Base-by-base conservation (phyloP, 2,113 vertebrate species). In the Holacanthus passer region DNA sequence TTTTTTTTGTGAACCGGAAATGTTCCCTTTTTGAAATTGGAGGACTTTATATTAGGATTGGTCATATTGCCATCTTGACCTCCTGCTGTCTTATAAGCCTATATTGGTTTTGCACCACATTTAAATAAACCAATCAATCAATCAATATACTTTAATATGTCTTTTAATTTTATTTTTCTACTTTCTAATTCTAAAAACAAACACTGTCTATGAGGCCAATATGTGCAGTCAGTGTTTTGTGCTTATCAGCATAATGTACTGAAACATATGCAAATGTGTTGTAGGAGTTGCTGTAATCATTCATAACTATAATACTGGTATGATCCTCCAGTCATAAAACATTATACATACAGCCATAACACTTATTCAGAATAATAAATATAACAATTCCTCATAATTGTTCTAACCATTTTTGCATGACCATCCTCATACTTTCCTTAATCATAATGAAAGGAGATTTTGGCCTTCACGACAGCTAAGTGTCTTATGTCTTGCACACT, bases 81-180 rank as follows among this genome's bases (percentile, higher is more conserved):
- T 8, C 29, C 29, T 27, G 0, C 27, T 37, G 29, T 73, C 16
- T 32, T 22, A 14, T 16, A 68, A 39, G 32, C 19, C 20, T 12
- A 14, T 14, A 32, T 13, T 0, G 9, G 12, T 29, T 48, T 43
- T 19, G 31, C 59, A 52, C 35, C 24, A n/a, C 31, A 74, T 74
- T 62, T 50, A 62, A 43, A 63, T 64, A 64, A 64, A 66, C 17
- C 5, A 63, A 71, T 55, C 41, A 65, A 56, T 79, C 5, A 63
- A 71, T 55, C 41, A 65, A 56, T 79, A 60, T 11, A 14, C 20
- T 37, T 14, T n/a, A n/a, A n/a, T n/a, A n/a, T n/a, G n/a, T 29
- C 11, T 13, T 53, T 63, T 29, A 1, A 37, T 14, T 52, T 63
- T 1, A 62, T 63, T 53, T 14, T n/a, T n/a, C n/a, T n/a, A n/a